A percentile compares a stretch with the other conserved stretches of the same genome.
Conservation (phyloP, 2,113 vertebrate genomes). For the Chloropsis cyanopogon region DNA sequence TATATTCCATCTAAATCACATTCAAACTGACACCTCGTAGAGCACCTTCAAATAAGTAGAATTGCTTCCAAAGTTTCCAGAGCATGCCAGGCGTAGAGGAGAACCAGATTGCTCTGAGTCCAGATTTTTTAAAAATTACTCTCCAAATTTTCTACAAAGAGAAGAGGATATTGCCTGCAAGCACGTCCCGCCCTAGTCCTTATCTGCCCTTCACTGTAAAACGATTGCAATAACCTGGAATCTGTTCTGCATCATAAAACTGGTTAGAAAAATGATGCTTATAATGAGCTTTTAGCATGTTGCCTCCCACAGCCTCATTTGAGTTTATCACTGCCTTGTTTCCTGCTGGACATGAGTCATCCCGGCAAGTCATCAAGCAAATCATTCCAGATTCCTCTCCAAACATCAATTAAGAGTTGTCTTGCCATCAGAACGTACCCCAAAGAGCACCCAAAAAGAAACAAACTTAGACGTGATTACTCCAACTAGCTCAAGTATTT, state of each 20-base stretch:
- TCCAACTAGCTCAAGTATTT: background rate
- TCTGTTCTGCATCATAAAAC: background rate
- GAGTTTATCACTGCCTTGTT: constrained; percentile 20
- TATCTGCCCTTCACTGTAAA: background rate
- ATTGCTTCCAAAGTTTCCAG: background rate
- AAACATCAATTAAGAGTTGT: background rate
- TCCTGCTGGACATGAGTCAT: constrained; percentile 5
- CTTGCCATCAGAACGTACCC: background rate
- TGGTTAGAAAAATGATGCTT: background rate
- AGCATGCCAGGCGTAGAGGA: background rate
- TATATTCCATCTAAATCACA: background rate
- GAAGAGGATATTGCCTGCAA: background rate
- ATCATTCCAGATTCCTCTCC: background rate
- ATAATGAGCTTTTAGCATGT: background rate
- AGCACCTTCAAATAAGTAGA: background rate
- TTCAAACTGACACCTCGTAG: background rate
- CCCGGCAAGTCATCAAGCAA: background rate
- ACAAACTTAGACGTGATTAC: background rate
- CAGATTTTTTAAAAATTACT: background rate
- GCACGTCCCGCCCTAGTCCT: background rate
- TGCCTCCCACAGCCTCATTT: constrained; percentile 8
- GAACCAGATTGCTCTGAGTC: background rate
- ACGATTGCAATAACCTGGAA: background rate
- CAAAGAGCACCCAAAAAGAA: background rate
- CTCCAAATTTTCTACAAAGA: background rate